Percentiles rank a stretch among this genome's conserved stretches.
Conservation (phyloP, 2,113 vertebrate genomes). For the Nothocercus nigrocapillus region DNA sequence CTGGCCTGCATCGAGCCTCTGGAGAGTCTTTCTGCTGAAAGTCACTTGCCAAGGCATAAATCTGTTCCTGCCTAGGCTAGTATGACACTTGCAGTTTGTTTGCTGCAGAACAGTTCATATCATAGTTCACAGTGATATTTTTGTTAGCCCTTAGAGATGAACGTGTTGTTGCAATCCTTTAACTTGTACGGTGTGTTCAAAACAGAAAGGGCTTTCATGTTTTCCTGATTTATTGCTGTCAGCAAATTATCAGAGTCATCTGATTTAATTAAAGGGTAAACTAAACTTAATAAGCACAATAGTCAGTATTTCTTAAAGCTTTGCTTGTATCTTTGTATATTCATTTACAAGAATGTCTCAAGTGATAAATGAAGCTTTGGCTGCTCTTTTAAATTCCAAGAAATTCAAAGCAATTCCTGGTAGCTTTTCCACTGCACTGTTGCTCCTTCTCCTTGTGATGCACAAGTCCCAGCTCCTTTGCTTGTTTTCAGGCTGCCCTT, state of each 20-base stretch:
- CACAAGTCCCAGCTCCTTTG: not conserved
- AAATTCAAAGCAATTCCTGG: not conserved
- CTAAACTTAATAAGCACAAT: not conserved
- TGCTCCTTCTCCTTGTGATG: not conserved
- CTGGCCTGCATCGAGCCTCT: not conserved
- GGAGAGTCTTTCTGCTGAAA: not conserved
- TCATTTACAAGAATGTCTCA: not conserved
- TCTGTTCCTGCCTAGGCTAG: not conserved
- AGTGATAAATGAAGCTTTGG: not conserved
- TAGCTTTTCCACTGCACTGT: not conserved
- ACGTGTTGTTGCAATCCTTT: not conserved
- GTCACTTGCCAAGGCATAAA: not conserved
- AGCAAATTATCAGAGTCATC: not conserved
- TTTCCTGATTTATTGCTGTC: not conserved
- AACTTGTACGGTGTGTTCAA: not conserved
- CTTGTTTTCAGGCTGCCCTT: not conserved
- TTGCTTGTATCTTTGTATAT: not conserved
- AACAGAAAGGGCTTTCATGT: not conserved
- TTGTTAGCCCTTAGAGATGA: not conserved
- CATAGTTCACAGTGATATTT: not conserved
- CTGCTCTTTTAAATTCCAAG: not conserved
- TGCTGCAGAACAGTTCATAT: not conserved
- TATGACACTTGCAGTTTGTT: not conserved
- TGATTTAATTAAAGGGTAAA: not conserved
- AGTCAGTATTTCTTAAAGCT: not conserved